Evolutionary conservation across 2,888 invertebrate genomes (phyloP).

Genomic region (Apamea anceps): DNA sequence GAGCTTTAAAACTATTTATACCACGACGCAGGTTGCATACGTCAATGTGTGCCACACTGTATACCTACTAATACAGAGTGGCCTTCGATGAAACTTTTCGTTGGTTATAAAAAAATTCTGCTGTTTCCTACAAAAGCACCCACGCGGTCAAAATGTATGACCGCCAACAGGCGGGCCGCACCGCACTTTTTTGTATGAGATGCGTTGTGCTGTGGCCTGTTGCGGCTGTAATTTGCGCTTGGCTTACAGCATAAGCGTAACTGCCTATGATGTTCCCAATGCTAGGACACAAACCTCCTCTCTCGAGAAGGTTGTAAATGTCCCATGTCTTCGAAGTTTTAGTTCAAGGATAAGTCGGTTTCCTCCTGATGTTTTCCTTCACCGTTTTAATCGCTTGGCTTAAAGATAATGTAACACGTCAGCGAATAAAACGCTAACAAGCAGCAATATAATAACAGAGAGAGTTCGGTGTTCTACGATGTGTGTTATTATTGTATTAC

Average conservation of each 20-base stretch:
- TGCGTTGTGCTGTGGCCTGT: neutral
- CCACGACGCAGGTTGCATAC: too few species aligned
- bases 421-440: neutral
- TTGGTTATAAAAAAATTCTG: too few species aligned
- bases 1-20: too few species aligned
- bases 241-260: neutral
- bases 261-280: too few species aligned
- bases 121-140: too few species aligned
- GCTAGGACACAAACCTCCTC: too few species aligned
- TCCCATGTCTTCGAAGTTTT: neutral
- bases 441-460: neutral
- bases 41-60: too few species aligned
- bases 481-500: conserved; percentile 27
- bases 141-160: too few species aligned
- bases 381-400: neutral
- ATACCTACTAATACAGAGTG: too few species aligned
- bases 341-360: neutral
- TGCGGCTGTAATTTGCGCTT: neutral
- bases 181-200: neutral
- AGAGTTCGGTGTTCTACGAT: conserved; percentile 6
- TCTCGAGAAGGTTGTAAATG: too few species aligned
- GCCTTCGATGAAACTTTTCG: too few species aligned
- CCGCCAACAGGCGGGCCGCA: neutral
- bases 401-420: neutral
- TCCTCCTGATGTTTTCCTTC: neutral